phyloP scores from a whole-genome alignment of 2,797 vertebrate species.

The Lagorchestes hirsutus region DNA sequence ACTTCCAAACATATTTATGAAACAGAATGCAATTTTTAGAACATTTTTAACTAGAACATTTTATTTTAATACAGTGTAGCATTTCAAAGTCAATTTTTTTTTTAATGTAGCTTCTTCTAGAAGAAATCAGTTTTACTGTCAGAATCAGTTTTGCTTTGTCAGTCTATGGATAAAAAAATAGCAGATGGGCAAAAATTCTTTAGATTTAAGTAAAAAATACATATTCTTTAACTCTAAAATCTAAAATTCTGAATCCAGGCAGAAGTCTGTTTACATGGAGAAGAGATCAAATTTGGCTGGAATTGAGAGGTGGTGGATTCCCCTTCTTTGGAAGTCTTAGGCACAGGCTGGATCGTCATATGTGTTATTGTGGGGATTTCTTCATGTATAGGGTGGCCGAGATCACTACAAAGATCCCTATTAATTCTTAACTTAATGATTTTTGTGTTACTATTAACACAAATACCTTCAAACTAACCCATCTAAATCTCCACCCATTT shows the following conservation, averaged over 20 bases:
- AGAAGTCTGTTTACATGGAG: neutral
- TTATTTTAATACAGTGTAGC: neutral
- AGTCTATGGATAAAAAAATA: neutral
- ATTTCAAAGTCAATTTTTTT: neutral
- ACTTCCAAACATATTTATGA: too few species aligned
- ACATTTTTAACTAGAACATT: neutral
- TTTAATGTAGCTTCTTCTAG: neutral
- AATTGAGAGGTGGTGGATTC: neutral
- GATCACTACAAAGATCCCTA: too few species aligned
- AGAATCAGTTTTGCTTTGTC: neutral
- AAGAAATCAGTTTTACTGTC: neutral
- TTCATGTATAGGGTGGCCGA: too few species aligned
- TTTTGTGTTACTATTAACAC: too few species aligned
- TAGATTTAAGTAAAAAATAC: constrained; percentile 40
- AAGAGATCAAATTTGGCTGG: neutral
- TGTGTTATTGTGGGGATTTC: neutral
- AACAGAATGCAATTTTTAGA: neutral
- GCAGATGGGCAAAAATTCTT: constrained; percentile 28
- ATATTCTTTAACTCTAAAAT: neutral
- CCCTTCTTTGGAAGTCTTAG: neutral
- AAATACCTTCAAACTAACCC: too few species aligned
- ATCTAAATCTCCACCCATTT: too few species aligned
- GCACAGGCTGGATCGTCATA: neutral
- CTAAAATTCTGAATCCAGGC: too few species aligned
- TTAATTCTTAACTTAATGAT: too few species aligned